Conservation (phyloP, 2,113 vertebrate species). For the Hyperopisus bebe region DNA sequence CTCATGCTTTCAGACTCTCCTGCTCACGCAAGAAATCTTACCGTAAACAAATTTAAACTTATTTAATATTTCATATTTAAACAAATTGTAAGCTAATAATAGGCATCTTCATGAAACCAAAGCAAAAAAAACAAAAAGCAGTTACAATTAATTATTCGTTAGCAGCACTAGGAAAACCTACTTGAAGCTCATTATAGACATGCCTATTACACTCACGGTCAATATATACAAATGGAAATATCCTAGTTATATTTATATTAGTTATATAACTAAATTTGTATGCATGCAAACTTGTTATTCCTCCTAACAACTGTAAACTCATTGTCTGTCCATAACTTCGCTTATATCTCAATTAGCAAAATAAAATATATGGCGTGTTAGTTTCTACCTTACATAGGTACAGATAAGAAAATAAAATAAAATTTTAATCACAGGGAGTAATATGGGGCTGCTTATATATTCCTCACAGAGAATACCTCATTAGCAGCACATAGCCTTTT, state of each 20-base stretch:
- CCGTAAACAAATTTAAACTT: neutral
- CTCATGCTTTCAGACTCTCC: neutral
- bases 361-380: neutral
- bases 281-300: neutral
- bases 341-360: neutral
- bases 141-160: neutral
- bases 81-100: neutral
- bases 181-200: neutral
- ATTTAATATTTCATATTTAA: neutral
- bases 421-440: neutral
- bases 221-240: neutral
- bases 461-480: neutral
- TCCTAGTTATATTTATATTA: neutral
- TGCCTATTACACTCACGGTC: neutral
- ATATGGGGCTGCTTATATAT: neutral
- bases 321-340: neutral
- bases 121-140: neutral
- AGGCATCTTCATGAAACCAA: neutral
- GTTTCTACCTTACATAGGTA: neutral
- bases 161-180: neutral
- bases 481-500: neutral
- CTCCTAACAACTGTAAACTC: neutral
- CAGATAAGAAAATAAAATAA: neutral
- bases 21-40: neutral
- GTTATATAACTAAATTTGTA: neutral